phyloP scores from a whole-genome alignment of 2,113 vertebrate genomes.

The Clarias gariepinus region DNA sequence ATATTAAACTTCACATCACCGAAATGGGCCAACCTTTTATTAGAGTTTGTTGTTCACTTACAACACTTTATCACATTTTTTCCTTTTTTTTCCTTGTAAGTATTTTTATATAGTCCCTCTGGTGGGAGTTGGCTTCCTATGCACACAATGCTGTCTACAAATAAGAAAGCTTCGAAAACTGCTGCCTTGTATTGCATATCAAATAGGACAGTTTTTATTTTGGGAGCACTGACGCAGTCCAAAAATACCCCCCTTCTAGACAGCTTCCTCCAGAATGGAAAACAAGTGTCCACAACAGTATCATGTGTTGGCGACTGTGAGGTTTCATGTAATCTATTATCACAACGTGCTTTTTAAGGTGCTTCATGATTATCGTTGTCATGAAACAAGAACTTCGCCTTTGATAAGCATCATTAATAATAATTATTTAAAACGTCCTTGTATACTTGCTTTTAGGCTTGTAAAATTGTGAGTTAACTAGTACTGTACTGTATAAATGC shows the following conservation, averaged over 20 bases:
- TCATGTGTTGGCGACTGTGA: neutral
- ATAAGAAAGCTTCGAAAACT: neutral
- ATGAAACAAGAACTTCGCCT: neutral
- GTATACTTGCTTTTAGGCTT: neutral
- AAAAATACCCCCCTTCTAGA: conserved; percentile 7
- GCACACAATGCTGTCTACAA: neutral
- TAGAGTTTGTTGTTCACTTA: neutral
- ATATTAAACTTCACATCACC: conserved; percentile 1
- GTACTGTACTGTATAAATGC: neutral
- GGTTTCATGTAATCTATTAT: neutral
- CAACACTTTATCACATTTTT: neutral
- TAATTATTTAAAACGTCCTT: no score
- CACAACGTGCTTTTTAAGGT: neutral
- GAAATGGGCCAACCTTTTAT: neutral
- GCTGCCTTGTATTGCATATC: conserved; percentile 2
- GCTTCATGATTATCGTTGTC: neutral
- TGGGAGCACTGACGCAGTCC: neutral
- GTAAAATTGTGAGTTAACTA: neutral
- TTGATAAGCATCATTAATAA: no score
- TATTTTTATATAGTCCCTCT: neutral
- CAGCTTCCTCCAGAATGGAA: neutral
- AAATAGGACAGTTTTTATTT: conserved; percentile 15
- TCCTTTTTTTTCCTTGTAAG: no score
- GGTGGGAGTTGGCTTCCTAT: neutral
- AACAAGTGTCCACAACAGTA: conserved; percentile 1